Evolutionary conservation across 2,113 vertebrate genomes (phyloP).

Genomic region (Apus apus): DNA sequence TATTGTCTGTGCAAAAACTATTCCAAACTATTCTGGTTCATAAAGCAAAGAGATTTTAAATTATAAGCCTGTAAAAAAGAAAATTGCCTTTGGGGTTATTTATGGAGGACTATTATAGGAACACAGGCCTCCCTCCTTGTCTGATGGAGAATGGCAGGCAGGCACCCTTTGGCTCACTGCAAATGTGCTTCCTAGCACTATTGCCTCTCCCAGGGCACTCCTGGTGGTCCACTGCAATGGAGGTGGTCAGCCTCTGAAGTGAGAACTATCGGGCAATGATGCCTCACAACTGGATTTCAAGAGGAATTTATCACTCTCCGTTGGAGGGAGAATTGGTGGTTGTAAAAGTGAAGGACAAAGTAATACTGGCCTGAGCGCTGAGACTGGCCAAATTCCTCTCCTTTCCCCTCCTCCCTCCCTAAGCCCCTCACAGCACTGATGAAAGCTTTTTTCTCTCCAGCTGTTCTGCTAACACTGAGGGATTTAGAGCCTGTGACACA

Average conservation of each 20-base stretch:
- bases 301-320: not conserved
- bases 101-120: not conserved
- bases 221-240: not conserved
- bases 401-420: not conserved
- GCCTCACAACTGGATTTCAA: not conserved
- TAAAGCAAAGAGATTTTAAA: not conserved
- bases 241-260: not conserved
- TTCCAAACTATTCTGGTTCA: not conserved
- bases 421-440: not conserved
- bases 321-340: not conserved
- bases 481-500: not conserved
- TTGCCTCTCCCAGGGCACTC: not conserved
- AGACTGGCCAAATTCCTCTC: not conserved
- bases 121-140: not conserved
- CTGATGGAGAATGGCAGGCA: not conserved
- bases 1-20: not conserved
- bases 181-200: not conserved
- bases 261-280: not conserved
- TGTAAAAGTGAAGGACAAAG: conserved; percentile 35
- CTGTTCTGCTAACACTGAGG: not conserved
- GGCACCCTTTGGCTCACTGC: not conserved
- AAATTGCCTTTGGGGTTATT: not conserved
- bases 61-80: not conserved
- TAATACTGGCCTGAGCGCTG: not conserved
- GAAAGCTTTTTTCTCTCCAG: not conserved